Base-by-base conservation (phyloP, 2,113 vertebrate species). In the Sigmodon hispidus region DNA sequence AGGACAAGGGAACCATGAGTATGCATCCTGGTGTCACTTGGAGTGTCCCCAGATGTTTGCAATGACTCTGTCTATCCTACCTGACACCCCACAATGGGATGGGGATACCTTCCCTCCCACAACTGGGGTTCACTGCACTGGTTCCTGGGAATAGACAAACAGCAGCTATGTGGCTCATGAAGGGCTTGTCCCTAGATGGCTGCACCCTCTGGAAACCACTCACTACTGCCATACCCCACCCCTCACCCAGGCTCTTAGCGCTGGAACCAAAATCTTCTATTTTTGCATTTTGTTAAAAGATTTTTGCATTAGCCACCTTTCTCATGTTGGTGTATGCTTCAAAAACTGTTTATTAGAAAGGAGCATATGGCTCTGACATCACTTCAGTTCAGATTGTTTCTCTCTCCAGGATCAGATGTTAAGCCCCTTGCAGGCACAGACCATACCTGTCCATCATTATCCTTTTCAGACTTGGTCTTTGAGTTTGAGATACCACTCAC, bases 401-500 rank as follows among this genome's bases (percentile, higher is more conserved):
- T 95, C 22, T 52, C 36, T 63, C 77, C 45, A 36, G 65, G 73
- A 76, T 93, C 94, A 93, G 50, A 52, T 80, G 83, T 86, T 75
- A 91, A 87, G 19, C 5, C n/a, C 34, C 31, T 90, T 11, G 45
- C 7, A 69, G 90, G 43, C 40, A 76, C 21, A 55, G 59, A 61
- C 24, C 45, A 77, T 29, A n/a, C 34, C 50, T 43, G 34, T 6
- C 43, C 5, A 57, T 43, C 24, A 80, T 87, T 86, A 77, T 12
- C 59, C 16, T 77, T n/a, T 67, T 87, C 70, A 77, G 59, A 65
- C 36, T 87, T 89, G 79, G 50, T 55, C 31, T 94, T 95, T 94
- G 91, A 87, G 73, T 90, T 89, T 55, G 16, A 96, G 59, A 87
- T 55, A 24, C n/a, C 88, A 61, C 40, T 93, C 92, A 92, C 29